Evolutionary conservation across 2,888 invertebrate species (phyloP), one percentile per base, ranked within the genome.

Genomic region (Masnerella sp.): DNA sequence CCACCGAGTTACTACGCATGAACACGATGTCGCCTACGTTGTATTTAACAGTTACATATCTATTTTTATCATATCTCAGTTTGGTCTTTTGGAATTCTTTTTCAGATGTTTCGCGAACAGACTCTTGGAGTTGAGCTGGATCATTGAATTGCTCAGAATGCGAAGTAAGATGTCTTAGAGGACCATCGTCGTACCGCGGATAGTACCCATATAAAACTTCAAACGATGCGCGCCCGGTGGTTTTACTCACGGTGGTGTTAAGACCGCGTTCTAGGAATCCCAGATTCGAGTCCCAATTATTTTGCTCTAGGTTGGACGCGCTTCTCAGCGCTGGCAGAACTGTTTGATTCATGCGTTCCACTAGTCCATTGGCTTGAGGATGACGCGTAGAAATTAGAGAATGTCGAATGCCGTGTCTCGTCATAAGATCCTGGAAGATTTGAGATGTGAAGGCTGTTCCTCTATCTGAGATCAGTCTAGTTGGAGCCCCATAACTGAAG

Each of bases 131-230:
- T 42, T 42, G 7, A 9, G 11, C 4, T 42, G 40, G 40, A 17
- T 8, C 9, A 25, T 14, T 14, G 8, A 14, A 12, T 1, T 5
- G 28, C 25, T 68, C 68, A 5, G 12, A 20, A 1, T 43, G 17
- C 0, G 1, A 2, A 1, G 51, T 64, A 5, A 64, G 8, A 7
- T 36, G 11, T 1, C 62, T 38, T 9, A 47, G 1, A 0, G 4
- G 5, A 0, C 70, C 62, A 0, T 70, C 62, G 3, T 34, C 22
- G 18, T 43, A 64, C 1, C 70, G 22, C 2, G 49, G 56, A n/a
- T 34, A 43, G 15, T 62, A 69, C 0, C 52, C 69, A 12, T 25
- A 61, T 7, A 69, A 3, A 0, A n/a, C 36, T 28, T 43, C 34
- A 22, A 58, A 58, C 0, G 58, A 45, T 1, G 45, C 9, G 5